Evolutionary conservation across 2,797 vertebrate genomes (phyloP).

Genomic region (Forpus xanthops): DNA sequence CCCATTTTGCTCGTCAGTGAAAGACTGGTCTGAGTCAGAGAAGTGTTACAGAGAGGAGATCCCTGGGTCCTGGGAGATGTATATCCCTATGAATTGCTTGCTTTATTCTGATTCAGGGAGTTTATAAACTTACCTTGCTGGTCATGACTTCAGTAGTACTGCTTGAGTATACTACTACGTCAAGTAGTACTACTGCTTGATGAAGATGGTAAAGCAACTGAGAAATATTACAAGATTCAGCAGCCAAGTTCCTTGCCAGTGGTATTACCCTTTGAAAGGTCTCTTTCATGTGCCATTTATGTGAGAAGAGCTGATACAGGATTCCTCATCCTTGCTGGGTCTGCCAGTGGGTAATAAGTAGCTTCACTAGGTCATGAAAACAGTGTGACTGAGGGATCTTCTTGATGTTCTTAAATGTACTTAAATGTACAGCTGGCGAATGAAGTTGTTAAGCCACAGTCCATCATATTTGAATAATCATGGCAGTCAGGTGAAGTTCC

Average conservation of each 20-base stretch:
- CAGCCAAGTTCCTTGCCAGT: not conserved
- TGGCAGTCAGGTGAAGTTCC: too few relatives aligned
- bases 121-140: not conserved
- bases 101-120: not conserved
- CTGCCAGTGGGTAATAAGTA: accelerated
- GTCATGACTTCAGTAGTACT: not conserved
- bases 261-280: not conserved
- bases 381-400: not conserved
- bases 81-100: not conserved
- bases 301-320: not conserved
- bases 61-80: not conserved
- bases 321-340: not conserved
- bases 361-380: not conserved
- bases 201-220: not conserved
- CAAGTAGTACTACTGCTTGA: not conserved
- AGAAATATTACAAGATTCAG: not conserved
- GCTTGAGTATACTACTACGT: not conserved
- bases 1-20: not conserved
- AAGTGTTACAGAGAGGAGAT: not conserved
- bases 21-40: not conserved
- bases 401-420: not conserved
- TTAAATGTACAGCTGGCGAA: too few relatives aligned
- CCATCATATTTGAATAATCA: too few relatives aligned
- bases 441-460: too few relatives aligned
- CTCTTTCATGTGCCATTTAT: not conserved